These are phyloP conservation scores for Phylloscopus trochiloides DNA, from an alignment of 2,113 vertebrate species.

Conservation along the genomic window DNA sequence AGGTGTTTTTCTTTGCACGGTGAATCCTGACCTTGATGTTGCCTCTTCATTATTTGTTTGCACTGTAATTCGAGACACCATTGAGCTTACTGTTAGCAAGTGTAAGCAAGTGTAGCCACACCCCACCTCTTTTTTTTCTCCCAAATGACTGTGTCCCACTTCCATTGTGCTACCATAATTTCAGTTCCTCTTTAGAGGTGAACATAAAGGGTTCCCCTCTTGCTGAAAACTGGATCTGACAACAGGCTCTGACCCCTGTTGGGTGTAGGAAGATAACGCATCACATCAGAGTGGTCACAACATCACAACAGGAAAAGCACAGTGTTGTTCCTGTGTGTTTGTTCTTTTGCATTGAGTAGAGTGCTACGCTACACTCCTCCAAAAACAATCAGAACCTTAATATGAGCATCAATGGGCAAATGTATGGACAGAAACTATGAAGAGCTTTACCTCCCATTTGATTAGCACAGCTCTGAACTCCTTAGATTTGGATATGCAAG, in stretches of 20 bases:
- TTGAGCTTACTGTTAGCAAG: neutral
- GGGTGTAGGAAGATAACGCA: neutral
- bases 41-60: neutral
- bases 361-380: neutral
- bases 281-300: neutral
- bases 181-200: neutral
- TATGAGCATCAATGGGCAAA: neutral
- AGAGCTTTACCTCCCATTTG: neutral
- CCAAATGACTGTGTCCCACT: neutral
- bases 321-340: neutral
- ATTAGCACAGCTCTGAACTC: neutral
- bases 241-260: neutral
- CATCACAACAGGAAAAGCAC: neutral
- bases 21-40: neutral
- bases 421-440: neutral
- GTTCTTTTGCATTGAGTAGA: neutral
- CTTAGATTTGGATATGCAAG: neutral
- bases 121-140: neutral
- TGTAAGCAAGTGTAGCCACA: accelerated
- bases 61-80: neutral
- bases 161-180: neutral
- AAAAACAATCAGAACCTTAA: neutral
- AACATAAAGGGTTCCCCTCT: neutral
- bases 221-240: neutral
- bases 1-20: neutral